Evolutionary conservation across 2,888 invertebrate species (phyloP).

Genomic region (Tetanocera ferruginea): DNA sequence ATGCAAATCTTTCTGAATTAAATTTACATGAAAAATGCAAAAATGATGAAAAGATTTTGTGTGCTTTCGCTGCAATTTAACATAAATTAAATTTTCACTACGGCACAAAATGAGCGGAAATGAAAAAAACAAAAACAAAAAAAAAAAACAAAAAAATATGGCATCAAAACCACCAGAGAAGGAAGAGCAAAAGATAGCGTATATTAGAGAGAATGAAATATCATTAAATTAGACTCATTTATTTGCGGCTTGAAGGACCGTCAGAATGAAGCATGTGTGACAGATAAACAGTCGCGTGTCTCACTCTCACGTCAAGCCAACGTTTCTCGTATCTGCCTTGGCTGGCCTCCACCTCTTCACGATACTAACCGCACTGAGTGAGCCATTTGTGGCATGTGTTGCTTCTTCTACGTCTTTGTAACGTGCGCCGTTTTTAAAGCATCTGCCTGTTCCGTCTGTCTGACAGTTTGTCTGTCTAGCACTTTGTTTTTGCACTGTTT

Average conservation of each 20-base stretch:
- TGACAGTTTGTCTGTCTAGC: neutral
- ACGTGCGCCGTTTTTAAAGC: neutral
- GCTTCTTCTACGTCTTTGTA: neutral
- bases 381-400: neutral
- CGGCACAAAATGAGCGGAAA: neutral
- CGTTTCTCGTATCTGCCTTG: neutral
- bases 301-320: neutral
- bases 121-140: neutral
- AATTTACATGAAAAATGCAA: slow-evolving; percentile 24
- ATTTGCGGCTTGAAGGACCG: slow-evolving; percentile 25
- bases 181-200: neutral
- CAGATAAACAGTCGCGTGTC: slow-evolving; percentile 1
- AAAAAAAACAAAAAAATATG: neutral
- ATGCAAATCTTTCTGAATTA: slow-evolving; percentile 19
- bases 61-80: slow-evolving; percentile 25
- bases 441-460: neutral
- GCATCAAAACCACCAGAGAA: neutral
- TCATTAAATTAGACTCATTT: slow-evolving; percentile 38
- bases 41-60: slow-evolving; percentile 27
- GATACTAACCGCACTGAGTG: neutral
- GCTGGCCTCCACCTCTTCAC: neutral
- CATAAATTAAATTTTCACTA: slow-evolving; percentile 26
- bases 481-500: neutral
- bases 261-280: slow-evolving; percentile 9
- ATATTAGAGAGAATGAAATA: neutral